A percentile compares a stretch with the other conserved stretches of the same genome.
phyloP scores from a whole-genome alignment of 2,888 invertebrate species.

The Dryomyza anilis region DNA sequence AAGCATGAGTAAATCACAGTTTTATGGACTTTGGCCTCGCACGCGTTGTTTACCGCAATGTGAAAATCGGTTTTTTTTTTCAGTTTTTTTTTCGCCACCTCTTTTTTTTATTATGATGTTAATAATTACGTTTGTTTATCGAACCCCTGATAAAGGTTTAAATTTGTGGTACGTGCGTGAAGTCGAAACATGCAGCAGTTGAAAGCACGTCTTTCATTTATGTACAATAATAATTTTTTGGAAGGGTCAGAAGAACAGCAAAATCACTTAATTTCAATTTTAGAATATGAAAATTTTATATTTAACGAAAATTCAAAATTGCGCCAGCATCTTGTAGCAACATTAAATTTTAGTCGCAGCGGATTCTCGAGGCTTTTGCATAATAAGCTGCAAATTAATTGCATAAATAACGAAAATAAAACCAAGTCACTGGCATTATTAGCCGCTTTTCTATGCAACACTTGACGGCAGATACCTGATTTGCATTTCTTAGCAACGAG shows the following conservation, averaged over 20 bases:
- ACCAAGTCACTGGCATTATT: not conserved
- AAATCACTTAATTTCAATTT: too few relatives aligned
- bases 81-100: not conserved
- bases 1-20: conserved; percentile 53
- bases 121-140: conserved; percentile 45
- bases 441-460: conserved; percentile 27
- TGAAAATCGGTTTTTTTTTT: too few relatives aligned
- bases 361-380: not conserved
- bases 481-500: conserved; percentile 15
- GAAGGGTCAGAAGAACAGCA: too few relatives aligned
- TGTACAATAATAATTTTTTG: too few relatives aligned
- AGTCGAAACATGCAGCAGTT: too few relatives aligned
- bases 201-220: too few relatives aligned
- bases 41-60: not conserved
- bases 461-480: conserved; percentile 23
- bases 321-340: too few relatives aligned
- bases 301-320: too few relatives aligned
- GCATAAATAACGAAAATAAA: too few relatives aligned
- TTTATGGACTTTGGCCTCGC: conserved; percentile 42
- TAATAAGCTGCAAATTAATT: conserved; percentile 25
- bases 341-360: too few relatives aligned
- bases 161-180: not conserved
- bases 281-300: too few relatives aligned
- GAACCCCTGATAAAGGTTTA: not conserved
- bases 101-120: conserved; percentile 43